Conservation (phyloP, 1,140 invertebrate genomes). For the Polypedilum vanderplanki region DNA sequence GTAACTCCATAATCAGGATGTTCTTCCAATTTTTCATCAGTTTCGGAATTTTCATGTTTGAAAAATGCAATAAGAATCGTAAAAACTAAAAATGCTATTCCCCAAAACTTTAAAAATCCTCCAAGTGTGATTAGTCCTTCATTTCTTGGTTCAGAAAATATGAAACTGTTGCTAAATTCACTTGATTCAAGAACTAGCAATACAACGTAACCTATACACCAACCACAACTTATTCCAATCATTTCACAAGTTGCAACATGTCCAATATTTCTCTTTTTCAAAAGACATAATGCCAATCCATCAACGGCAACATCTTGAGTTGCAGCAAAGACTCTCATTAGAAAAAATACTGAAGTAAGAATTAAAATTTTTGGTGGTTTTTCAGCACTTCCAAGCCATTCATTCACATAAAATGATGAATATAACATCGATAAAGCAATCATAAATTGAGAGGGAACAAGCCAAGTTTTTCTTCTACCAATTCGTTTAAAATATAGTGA, state of each 20-base stretch:
- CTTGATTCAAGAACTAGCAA: constrained; percentile 91
- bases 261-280: constrained; percentile 86
- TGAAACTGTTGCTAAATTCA: constrained; percentile 87
- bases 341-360: constrained; percentile 78
- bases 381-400: constrained; percentile 58
- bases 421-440: constrained; percentile 74
- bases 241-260: constrained; percentile 96
- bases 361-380: constrained; percentile 62
- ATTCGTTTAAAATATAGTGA: constrained; percentile 74
- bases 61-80: constrained; percentile 81
- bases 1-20: constrained; percentile 50
- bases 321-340: constrained; percentile 86
- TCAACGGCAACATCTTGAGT: constrained; percentile 98
- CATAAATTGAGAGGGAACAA: constrained; percentile 79
- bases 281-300: constrained; percentile 96
- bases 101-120: constrained; percentile 89
- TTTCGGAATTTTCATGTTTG: constrained; percentile 63
- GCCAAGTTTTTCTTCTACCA: constrained; percentile 94
- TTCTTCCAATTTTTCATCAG: constrained; percentile 36
- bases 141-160: constrained; percentile 59
- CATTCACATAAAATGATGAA: constrained; percentile 63
- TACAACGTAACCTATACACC: constrained; percentile 89
- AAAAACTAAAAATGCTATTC: constrained; percentile 74
- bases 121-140: constrained; percentile 72
- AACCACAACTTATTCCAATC: constrained; percentile 92